Evolutionary conservation across 2,888 invertebrate species (phyloP).

Genomic region (Bellardia pandia): DNA sequence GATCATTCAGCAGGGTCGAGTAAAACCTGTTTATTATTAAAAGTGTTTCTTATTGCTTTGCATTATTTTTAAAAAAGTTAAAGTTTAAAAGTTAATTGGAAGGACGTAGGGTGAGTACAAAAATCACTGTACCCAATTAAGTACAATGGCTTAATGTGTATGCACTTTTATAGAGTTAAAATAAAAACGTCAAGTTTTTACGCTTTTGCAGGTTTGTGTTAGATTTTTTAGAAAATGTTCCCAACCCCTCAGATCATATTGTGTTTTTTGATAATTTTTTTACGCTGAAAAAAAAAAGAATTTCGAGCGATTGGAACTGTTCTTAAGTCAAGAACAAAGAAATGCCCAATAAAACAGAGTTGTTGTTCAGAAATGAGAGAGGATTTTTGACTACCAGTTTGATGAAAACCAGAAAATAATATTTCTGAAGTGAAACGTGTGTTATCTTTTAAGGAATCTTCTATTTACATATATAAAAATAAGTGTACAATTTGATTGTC

Average conservation of each 20-base stretch:
- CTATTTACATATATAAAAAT: too few species aligned
- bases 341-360: slow-evolving; percentile 14
- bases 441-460: too few species aligned
- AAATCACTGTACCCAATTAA: slow-evolving; percentile 37
- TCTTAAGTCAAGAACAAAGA: slow-evolving; percentile 15
- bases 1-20: too few species aligned
- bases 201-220: too few species aligned
- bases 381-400: slow-evolving; percentile 45
- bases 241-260: slow-evolving; percentile 18
- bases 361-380: slow-evolving; percentile 10
- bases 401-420: slow-evolving; percentile 10
- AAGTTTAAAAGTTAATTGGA: too few species aligned
- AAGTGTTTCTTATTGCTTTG: too few species aligned
- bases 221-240: background rate
- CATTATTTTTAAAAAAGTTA: too few species aligned
- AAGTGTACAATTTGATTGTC: too few species aligned
- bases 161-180: background rate
- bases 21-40: too few species aligned
- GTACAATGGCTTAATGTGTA: slow-evolving; percentile 32
- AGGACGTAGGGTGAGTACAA: background rate
- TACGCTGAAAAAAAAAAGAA: slow-evolving; percentile 7
- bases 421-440: slow-evolving; percentile 27
- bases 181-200: too few species aligned
- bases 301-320: slow-evolving; percentile 2
- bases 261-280: slow-evolving; percentile 8